Evolutionary conservation across 2,797 vertebrate species (phyloP), one percentile per base, ranked within the genome.

Genomic region (Acanthiza pusilla): DNA sequence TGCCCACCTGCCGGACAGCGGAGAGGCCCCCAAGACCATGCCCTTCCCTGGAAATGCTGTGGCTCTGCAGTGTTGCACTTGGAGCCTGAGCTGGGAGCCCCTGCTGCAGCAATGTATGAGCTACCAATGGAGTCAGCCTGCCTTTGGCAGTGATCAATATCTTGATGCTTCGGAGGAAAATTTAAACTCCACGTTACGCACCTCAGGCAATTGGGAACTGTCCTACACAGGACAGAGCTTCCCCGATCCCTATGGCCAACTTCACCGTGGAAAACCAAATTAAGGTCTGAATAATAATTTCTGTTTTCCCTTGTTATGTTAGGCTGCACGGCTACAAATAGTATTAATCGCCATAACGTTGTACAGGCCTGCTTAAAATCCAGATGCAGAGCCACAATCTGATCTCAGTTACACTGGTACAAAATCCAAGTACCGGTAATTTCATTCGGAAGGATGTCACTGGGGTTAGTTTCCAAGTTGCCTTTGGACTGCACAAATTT

Each of bases 371-470:
- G 51, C 53, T 91, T 76, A 70, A 95, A 88, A 91, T 61, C 87
- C 94, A 96, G 94, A 96, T 73, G 80, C 77, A 93, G 79, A 90
- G 79, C 32, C 85, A 73, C 95, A 95, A 63, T 95, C 91, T 95
- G 73, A 93, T 96, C 91, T 93, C 79, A 57, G 82, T 86, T 81
- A 27, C 4, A 86, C 16, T 88, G 82, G 66, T 73, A 76, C 48
- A 86, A 91, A 91, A 43, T 70, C 76, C 86, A 88, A 93, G 85
- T 16, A 88, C 80, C 23, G 12, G 87, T 96, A 96, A 97, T 96
- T 93, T 88, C 63, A 91, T 94, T 93, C 91, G 70, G 70, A 95
- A 93, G 70, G 79, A 93, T 93, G 80, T 86, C 94, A 85, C 70
- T 43, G 51, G 45, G 55, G 45, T 88, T 79, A 60, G 85, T 50